Evolutionary conservation across 1,140 invertebrate genomes (phyloP).

Genomic region (Trichoplusia ni): DNA sequence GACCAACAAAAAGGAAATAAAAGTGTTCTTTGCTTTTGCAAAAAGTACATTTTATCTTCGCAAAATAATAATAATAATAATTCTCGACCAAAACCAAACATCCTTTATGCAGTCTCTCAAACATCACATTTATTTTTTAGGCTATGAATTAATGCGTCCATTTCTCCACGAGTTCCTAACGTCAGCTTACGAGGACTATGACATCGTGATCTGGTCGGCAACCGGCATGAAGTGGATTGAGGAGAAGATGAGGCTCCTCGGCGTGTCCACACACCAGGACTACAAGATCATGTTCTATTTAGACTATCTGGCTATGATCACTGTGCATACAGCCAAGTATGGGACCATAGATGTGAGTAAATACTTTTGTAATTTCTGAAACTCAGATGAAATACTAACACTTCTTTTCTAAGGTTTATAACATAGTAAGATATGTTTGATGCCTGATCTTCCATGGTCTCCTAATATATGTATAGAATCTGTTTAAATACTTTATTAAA

Average conservation of each 20-base stretch:
- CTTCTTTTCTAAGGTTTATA: no score
- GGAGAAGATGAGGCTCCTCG: conserved; percentile 97
- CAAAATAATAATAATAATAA: no score
- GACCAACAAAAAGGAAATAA: no score
- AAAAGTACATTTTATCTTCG: no score
- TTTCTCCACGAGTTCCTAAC: conserved; percentile 97
- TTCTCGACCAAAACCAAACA: no score
- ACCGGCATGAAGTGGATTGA: conserved; percentile 99
- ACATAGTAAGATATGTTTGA: no score
- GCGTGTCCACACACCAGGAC: conserved; percentile 89
- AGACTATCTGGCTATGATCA: conserved; percentile 97
- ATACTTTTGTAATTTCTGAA: background rate
- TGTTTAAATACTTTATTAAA: no score
- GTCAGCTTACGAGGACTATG: conserved; percentile 94
- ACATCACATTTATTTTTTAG: conserved; percentile 47
- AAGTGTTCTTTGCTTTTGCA: no score
- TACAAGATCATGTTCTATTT: conserved; percentile 97
- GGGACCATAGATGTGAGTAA: conserved; percentile 92
- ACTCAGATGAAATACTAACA: no score
- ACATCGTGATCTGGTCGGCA: conserved; percentile 96
- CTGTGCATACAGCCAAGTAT: conserved; percentile 93
- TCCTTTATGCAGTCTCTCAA: no score
- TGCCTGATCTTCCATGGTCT: no score
- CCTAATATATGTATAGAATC: no score
- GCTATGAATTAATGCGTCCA: conserved; percentile 95